Conservation (phyloP, 1,140 invertebrate species). For the Coenobita brevimanus region DNA sequence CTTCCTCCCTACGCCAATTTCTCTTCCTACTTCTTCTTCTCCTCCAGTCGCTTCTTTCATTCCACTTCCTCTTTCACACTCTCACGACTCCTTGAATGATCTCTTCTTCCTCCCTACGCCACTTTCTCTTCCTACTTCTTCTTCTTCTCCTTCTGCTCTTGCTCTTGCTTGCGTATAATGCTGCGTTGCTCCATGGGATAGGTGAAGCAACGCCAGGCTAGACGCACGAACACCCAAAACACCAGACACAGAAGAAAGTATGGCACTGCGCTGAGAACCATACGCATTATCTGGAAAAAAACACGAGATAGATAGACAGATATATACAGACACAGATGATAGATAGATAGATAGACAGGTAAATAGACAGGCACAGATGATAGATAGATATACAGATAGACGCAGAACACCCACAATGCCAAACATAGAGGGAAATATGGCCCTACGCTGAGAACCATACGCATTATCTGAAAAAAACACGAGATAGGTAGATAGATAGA, state of each 20-base stretch:
- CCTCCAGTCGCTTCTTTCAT: no score
- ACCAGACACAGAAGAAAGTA: slow-evolving; percentile 65
- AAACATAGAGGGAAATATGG: slow-evolving; percentile 66
- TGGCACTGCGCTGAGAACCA: slow-evolving; percentile 67
- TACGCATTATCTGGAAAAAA: slow-evolving; percentile 58
- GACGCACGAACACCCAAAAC: slow-evolving; percentile 65
- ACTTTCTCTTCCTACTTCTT: slow-evolving; percentile 44
- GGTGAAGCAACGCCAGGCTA: slow-evolving; percentile 62
- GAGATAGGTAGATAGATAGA: neutral
- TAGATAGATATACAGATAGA: no score
- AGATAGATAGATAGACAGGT: no score
- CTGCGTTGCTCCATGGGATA: slow-evolving; percentile 61
- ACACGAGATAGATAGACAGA: neutral
- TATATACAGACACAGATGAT: neutral
- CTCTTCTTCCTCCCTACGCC: no score
- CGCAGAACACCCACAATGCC: slow-evolving; percentile 67
- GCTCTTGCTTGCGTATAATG: slow-evolving; percentile 41
- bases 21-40: no score
- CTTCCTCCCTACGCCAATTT: neutral
- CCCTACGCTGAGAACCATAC: slow-evolving; percentile 64
- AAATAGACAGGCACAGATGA: no score
- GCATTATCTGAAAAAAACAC: slow-evolving; percentile 52
- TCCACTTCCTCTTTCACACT: no score
- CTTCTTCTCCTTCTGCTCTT: slow-evolving; percentile 60
- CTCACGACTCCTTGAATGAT: no score